Conservation (phyloP, 2,797 vertebrate species). For the Bradypus variegatus region DNA sequence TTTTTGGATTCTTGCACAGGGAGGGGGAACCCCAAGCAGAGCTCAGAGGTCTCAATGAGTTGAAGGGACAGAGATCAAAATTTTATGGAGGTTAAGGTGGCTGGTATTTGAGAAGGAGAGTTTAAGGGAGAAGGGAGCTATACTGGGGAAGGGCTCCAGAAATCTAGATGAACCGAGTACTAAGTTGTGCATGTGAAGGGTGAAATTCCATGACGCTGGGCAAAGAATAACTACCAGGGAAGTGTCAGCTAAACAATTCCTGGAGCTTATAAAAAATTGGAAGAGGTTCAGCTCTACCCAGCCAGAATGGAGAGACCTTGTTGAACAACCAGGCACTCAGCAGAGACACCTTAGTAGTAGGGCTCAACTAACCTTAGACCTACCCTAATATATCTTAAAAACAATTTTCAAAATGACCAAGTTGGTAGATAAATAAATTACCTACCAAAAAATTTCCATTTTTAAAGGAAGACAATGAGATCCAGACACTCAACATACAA, state of each 20-base stretch:
- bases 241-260: neutral
- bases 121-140: neutral
- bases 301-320: neutral
- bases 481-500: neutral
- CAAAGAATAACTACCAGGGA: neutral
- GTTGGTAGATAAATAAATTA: neutral
- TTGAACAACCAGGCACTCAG: neutral
- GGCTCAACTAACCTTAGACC: too few species aligned
- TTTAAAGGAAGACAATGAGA: neutral
- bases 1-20: too few species aligned
- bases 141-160: neutral
- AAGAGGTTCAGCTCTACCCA: neutral
- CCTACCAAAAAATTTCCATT: neutral
- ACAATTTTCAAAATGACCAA: neutral
- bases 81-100: neutral
- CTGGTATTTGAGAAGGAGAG: neutral
- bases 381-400: neutral
- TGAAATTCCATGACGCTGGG: neutral
- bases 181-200: neutral
- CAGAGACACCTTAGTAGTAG: neutral
- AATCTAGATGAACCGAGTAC: neutral
- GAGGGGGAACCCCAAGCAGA: too few species aligned
- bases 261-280: neutral
- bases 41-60: neutral
- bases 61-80: neutral